Conservation (phyloP, 2,113 vertebrate species). For the Eolophus roseicapilla region DNA sequence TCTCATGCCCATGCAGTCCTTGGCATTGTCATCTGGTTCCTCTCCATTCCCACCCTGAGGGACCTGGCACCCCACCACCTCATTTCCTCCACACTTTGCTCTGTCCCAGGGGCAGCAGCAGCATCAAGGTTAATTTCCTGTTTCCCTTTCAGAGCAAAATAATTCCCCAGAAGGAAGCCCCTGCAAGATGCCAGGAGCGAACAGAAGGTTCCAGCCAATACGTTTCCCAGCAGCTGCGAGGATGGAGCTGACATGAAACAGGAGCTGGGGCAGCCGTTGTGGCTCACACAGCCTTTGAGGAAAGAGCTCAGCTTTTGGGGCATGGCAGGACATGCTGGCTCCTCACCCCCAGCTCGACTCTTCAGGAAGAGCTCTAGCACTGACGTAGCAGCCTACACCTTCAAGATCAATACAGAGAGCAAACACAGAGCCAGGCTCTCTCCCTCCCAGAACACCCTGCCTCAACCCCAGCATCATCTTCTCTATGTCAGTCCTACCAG, state of each 20-base stretch:
- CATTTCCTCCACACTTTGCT: background rate
- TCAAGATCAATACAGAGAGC: background rate
- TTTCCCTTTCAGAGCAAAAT: background rate
- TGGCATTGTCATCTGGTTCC: background rate
- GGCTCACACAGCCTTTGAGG: background rate
- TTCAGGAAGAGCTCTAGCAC: background rate
- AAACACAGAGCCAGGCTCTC: background rate
- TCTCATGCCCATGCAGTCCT: accelerated
- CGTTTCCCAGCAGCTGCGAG: background rate
- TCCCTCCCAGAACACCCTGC: background rate
- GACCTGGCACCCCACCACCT: background rate
- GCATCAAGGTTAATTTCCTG: background rate
- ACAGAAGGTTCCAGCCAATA: background rate
- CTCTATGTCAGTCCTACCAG: background rate
- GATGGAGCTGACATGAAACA: background rate
- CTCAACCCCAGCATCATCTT: background rate
- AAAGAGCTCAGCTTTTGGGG: background rate
- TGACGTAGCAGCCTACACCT: background rate
- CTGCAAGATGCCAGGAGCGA: background rate
- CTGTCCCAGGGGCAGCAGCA: background rate
- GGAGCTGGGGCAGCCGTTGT: background rate
- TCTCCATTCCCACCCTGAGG: background rate
- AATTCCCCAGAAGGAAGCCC: background rate
- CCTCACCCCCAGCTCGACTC: background rate
- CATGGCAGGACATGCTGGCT: accelerated